These are phyloP conservation scores for Podarcis raffonei DNA, from an alignment of 2,113 vertebrate species.

Conservation along the genomic window DNA sequence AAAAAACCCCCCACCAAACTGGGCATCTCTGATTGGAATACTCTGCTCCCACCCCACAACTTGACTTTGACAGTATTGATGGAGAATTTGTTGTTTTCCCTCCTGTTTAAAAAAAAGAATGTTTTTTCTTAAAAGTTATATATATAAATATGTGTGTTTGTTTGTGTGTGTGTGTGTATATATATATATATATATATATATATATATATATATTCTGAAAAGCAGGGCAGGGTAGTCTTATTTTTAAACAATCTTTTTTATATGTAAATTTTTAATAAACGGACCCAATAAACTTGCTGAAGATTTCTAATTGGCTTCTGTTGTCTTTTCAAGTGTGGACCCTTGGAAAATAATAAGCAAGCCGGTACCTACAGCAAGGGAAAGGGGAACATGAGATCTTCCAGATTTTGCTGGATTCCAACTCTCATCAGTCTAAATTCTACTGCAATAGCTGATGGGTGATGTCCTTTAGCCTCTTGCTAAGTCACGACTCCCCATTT, in stretches of 20 bases:
- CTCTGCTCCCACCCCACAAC: neutral
- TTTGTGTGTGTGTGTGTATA: constrained; percentile 6
- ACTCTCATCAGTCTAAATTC: too few species aligned
- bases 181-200: too few species aligned
- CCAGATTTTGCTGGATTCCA: too few species aligned
- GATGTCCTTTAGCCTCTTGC: neutral
- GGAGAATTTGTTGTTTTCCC: neutral
- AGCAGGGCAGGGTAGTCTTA: constrained; percentile 39
- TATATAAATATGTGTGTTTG: constrained; percentile 30
- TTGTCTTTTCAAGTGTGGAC: constrained; percentile 15
- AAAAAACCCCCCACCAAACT: neutral
- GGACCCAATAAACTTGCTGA: constrained; percentile 61
- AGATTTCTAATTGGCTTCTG: constrained; percentile 46
- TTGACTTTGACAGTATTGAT: constrained; percentile 21
- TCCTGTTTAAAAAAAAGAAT: constrained; percentile 32
- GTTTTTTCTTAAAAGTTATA: constrained; percentile 30
- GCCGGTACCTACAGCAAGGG: too few species aligned
- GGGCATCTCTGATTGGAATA: neutral
- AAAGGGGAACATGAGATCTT: too few species aligned
- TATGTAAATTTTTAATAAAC: constrained; percentile 34
- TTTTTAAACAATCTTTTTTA: constrained; percentile 56
- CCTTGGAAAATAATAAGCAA: neutral
- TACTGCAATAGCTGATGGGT: too few species aligned
- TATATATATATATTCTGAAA: constrained; percentile 27
- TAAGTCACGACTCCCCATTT: neutral